Conservation (phyloP, 2,888 invertebrate genomes). For the Zele albiditarsus region DNA sequence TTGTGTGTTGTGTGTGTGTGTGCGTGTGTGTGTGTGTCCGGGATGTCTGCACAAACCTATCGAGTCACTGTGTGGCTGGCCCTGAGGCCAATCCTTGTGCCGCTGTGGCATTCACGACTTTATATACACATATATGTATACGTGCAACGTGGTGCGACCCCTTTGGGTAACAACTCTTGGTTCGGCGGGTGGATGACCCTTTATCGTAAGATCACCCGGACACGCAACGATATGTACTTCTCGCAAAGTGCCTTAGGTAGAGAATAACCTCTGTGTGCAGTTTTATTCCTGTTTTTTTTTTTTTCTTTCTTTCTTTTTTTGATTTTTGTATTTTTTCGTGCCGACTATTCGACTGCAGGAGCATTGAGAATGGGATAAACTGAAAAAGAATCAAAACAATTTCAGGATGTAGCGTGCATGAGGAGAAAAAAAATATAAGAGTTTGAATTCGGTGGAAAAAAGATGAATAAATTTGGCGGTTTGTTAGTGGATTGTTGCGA, state of each 20-base stretch:
- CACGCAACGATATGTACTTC: constrained; percentile 27
- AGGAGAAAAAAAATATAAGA: no score
- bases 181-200: constrained; percentile 54
- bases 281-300: background rate
- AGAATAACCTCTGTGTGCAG: background rate
- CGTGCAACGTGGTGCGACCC: constrained; percentile 5
- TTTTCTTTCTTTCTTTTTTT: background rate
- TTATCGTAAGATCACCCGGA: constrained; percentile 47
- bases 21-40: constrained; percentile 33
- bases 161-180: constrained; percentile 15
- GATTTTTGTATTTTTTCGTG: background rate
- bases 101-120: constrained; percentile 35
- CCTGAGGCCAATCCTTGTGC: constrained; percentile 32
- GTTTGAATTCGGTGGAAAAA: no score
- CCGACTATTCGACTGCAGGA: background rate
- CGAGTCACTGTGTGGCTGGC: constrained; percentile 42
- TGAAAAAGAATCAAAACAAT: background rate
- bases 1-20: constrained; percentile 41
- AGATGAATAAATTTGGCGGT: no score
- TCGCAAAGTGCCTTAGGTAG: background rate
- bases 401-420: no score
- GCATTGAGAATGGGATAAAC: background rate
- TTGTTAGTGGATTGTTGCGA: no score
- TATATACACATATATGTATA: constrained; percentile 22
- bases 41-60: constrained; percentile 37